Evolutionary conservation across 2,797 vertebrate genomes (phyloP), one percentile per base, ranked within the genome.

Genomic region (Pterois miles): DNA sequence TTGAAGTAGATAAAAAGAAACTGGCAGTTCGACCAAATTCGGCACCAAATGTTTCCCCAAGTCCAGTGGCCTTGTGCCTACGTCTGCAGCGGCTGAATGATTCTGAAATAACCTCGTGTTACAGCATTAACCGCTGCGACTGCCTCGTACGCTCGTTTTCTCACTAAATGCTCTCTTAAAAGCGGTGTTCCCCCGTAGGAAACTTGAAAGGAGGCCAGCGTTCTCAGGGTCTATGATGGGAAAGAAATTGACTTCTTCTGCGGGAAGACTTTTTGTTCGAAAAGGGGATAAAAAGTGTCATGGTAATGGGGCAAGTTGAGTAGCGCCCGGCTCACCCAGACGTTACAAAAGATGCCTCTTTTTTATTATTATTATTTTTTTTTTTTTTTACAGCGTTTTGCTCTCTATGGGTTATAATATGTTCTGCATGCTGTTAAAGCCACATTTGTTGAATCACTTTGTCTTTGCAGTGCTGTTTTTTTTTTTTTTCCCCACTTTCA

Each of bases 191-290:
- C 40, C 43, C 43, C 63, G 52, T 31, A 54, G 82, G 81, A 83
- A 64, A 74, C 76, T 54, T 79, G 70, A 78, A 88, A 75, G 65
- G 62, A 77, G 50, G 76, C 84, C 65, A 57, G 84, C 16, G 14
- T 85, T 90, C 89, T 90, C 90, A 90, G 83, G 81, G 86, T 89
- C 78, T 80, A 29, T 43, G 76, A 87, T 22, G 20, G 67, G 67
- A 76, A 83, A 81, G 67, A 77, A 75, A 83, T 76, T n/a, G 4
- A 80, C 65, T 81, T 67, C 34, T 68, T 86, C 62, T 74, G 50
- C 6, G 2, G 72, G 67, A 83, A 77, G 48, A 68, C 54, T 68
- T 84, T 84, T 81, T 70, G 66, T 82, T 57, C n/a, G 1, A 65
- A 80, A 69, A 8, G 70, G 27, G 65, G 8, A 52, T 46, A 33